These are phyloP conservation scores for Morpho helenor DNA, from an alignment of 2,888 invertebrate genomes.

Conservation along the genomic window DNA sequence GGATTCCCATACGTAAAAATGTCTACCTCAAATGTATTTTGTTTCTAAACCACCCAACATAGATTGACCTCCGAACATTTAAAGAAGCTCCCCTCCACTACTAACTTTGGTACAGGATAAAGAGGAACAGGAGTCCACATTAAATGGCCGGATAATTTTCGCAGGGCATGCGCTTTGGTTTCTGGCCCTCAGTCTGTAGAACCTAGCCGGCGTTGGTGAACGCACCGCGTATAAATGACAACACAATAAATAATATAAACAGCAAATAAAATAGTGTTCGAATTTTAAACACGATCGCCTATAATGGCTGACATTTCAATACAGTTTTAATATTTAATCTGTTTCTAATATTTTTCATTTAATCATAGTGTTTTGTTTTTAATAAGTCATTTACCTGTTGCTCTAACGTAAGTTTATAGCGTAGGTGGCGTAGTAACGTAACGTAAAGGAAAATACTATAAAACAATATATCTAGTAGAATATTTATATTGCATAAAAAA, in stretches of 20 bases:
- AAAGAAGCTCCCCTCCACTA: slow-evolving; percentile 18
- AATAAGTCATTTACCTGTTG: slow-evolving; percentile 44
- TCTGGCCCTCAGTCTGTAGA: slow-evolving; percentile 29
- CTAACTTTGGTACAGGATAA: slow-evolving; percentile 15
- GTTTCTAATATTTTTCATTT: slow-evolving; percentile 5
- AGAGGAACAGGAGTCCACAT: slow-evolving; percentile 37
- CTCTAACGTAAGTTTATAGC: slow-evolving; percentile 25
- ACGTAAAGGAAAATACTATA: background rate
- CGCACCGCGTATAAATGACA: slow-evolving; percentile 7
- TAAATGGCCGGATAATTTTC: slow-evolving; percentile 42
- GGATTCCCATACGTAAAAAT: slow-evolving; percentile 47
- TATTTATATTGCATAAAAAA: background rate
- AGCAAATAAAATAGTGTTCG: slow-evolving; percentile 1
- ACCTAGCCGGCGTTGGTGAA: slow-evolving; percentile 6
- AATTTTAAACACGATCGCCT: background rate
- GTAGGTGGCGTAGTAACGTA: slow-evolving; percentile 32
- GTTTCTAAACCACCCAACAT: slow-evolving; percentile 35
- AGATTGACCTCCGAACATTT: slow-evolving; percentile 30
- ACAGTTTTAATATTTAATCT: background rate
- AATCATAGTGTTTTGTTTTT: slow-evolving; percentile 13
- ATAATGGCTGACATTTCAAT: slow-evolving; percentile 1
- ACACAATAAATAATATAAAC: background rate
- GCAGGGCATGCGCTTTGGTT: slow-evolving; percentile 56
- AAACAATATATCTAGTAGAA: background rate
- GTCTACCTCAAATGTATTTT: slow-evolving; percentile 33